phyloP scores from a whole-genome alignment of 2,797 vertebrate species.

The Phrynocephalus vlangalii region DNA sequence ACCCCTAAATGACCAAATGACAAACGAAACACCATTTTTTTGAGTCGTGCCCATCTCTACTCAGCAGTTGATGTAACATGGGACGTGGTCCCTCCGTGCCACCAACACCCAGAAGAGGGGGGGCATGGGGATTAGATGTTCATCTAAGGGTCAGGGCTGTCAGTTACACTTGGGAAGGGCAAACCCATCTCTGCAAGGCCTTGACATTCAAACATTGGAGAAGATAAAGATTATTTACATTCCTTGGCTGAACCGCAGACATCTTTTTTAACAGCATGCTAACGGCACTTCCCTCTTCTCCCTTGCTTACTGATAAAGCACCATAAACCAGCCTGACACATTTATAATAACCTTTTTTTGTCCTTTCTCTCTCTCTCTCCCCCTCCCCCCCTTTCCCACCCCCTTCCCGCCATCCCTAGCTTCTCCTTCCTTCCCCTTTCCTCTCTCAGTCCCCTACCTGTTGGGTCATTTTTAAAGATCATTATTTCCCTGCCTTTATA shows the following conservation, averaged over 20 bases:
- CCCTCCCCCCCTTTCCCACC: conserved; percentile 52
- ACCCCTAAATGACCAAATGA: no score
- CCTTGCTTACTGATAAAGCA: conserved; percentile 73
- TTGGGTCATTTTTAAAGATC: conserved; percentile 68
- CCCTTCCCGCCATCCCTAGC: conserved; percentile 58
- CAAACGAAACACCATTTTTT: no score
- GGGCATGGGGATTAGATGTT: no score
- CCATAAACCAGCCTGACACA: conserved; percentile 78
- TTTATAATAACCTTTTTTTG: conserved; percentile 78
- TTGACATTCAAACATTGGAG: conserved; percentile 70
- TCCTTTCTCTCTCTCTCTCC: conserved; percentile 51
- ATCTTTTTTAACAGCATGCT: conserved; percentile 57
- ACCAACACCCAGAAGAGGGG: no score
- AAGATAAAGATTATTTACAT: conserved; percentile 82
- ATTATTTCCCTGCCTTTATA: conserved; percentile 77
- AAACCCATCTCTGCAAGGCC: conserved; percentile 33
- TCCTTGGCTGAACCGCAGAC: conserved; percentile 73
- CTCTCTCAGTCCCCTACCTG: background rate
- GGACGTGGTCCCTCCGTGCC: no score
- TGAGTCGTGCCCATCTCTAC: no score
- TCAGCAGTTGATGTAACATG: no score
- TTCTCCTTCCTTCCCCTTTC: conserved; percentile 57
- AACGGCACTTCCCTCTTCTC: conserved; percentile 59
- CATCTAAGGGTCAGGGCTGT: no score
- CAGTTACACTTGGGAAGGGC: no score